Base-by-base conservation (phyloP, 2,113 vertebrate species). In the Antigone vipio region DNA sequence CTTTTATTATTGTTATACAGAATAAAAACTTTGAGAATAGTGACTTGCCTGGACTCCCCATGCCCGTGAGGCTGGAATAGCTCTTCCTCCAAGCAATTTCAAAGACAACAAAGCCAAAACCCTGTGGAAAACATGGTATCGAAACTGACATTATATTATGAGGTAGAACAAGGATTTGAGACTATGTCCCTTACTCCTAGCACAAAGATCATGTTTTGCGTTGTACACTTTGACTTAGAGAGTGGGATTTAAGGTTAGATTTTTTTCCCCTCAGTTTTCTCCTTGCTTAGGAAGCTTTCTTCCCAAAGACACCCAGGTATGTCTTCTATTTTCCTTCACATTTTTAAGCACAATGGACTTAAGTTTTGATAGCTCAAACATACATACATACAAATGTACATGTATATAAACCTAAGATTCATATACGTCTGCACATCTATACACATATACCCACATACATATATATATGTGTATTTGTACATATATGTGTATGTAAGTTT, bases 321-420 rank as follows among this genome's bases (percentile, higher is more conserved):
- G 21, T 32, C 7, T 86, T 32, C 45, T 47, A 9, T 3, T 45
- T 78, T 56, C 11, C 2, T 5, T 42, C 24, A 59, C 2, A 45
- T 40, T 71, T 78, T 78, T 40, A 78, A 81, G 17, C 9, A 24
- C 2, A 44, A 9, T 34, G 5, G 3, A 32, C 3, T 60, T 42
- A 75, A 74, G 9, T 11, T 82, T 67, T 27, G 27, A 7, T 18
- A 52, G 7, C 13, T 56, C 4, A 80, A 42, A 35, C 7, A 29
- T n/a, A 2, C 6, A 47, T 6, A 40, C 32, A 81, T 53, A 15
- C 3, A n/a, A 60, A 32, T 0, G 0, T 32, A 29, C 2, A 13
- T 1, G 16, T 19, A 6, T 40, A 24, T 24, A 32, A 85, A 34
- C 3, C 5, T 52, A 59, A 60, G 16, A 32, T 5, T 45, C 3